These are phyloP conservation scores for Biston betularia DNA, from an alignment of 2,888 invertebrate genomes.

Conservation along the genomic window DNA sequence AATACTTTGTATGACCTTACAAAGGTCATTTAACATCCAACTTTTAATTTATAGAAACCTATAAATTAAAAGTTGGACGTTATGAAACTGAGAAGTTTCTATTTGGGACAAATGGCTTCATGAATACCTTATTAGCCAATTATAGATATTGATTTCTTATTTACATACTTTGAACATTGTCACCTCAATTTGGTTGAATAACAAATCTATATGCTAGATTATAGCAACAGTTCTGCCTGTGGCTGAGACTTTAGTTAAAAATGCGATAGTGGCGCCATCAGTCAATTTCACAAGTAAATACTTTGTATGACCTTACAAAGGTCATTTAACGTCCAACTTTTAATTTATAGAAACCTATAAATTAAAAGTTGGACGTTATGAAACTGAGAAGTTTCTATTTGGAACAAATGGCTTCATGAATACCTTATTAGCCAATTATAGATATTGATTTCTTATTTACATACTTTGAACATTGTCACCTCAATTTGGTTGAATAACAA, in stretches of 20 bases:
- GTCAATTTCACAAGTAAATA: too few relatives aligned
- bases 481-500: neutral
- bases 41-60: neutral
- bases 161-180: neutral
- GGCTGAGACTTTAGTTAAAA: neutral
- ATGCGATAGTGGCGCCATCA: too few relatives aligned
- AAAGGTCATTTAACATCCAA: too few relatives aligned
- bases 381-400: neutral
- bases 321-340: too few relatives aligned
- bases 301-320: too few relatives aligned
- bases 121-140: constrained; percentile 16
- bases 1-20: too few relatives aligned
- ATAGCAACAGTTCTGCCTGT: neutral
- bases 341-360: neutral
- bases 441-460: constrained; percentile 15
- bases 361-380: too few relatives aligned
- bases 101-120: constrained; percentile 2
- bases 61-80: neutral
- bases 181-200: neutral
- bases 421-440: constrained; percentile 22
- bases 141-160: constrained; percentile 22
- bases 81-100: neutral
- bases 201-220: neutral
- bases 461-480: neutral
- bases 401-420: constrained; percentile 1